A percentile compares a stretch with the other conserved stretches of the same genome.
Evolutionary conservation across 2,797 vertebrate genomes (phyloP).

Genomic region (Dendrocincla fuliginosa): DNA sequence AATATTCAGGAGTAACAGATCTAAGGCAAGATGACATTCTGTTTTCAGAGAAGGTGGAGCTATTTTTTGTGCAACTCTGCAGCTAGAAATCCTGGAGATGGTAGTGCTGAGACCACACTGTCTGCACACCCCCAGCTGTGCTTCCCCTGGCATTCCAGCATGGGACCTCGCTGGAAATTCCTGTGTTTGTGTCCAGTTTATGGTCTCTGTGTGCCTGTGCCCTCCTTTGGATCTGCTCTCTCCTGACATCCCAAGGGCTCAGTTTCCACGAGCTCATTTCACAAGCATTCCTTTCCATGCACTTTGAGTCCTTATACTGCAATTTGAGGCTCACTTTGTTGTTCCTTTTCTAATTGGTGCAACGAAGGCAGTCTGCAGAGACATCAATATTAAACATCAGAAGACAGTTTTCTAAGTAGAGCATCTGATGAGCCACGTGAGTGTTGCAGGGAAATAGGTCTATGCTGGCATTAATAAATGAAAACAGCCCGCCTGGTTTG

Average conservation of each 20-base stretch:
- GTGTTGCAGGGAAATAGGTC: neutral
- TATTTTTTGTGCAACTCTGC: neutral
- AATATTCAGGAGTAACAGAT: neutral
- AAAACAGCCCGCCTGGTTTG: neutral
- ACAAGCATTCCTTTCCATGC: neutral
- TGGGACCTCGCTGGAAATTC: neutral
- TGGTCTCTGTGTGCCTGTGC: neutral
- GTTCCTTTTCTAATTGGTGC: neutral
- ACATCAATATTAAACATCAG: conserved; percentile 32
- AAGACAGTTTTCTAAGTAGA: neutral
- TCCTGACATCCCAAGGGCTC: neutral
- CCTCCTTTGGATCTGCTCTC: neutral
- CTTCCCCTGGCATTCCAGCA: neutral
- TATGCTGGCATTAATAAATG: conserved; percentile 20
- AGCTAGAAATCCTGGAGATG: neutral
- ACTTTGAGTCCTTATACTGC: neutral
- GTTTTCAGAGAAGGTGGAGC: neutral
- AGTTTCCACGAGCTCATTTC: neutral
- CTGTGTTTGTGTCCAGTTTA: neutral
- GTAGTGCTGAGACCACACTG: neutral
- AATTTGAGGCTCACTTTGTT: neutral
- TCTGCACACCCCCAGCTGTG: neutral
- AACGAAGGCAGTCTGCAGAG: neutral
- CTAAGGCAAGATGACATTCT: neutral
- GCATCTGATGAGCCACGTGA: neutral